These are phyloP conservation scores for Engystomops pustulosus DNA, from an alignment of 2,113 vertebrate species.

Conservation along the genomic window DNA sequence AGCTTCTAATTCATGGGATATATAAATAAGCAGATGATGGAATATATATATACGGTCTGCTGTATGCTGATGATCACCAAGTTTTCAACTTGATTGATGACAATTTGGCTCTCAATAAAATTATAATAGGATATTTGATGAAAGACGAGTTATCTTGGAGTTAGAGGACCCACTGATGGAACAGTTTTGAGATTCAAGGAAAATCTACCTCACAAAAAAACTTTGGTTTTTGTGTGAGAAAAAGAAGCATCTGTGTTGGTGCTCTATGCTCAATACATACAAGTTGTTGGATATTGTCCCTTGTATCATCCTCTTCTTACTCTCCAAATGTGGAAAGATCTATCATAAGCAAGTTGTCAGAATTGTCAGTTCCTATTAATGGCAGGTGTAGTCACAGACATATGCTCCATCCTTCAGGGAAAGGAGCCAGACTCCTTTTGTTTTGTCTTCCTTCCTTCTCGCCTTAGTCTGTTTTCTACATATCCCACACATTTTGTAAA, in stretches of 20 bases:
- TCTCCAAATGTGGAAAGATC: constrained; percentile 2
- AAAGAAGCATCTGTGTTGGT: too few relatives aligned
- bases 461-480: constrained; percentile 38
- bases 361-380: constrained; percentile 52
- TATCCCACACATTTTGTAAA: constrained; percentile 46
- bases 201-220: too few relatives aligned
- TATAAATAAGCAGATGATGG: background rate
- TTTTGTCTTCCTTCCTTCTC: constrained; percentile 31
- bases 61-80: too few relatives aligned
- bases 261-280: background rate
- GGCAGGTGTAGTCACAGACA: constrained; percentile 30
- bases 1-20: background rate
- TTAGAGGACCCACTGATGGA: too few relatives aligned
- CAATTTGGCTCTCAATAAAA: too few relatives aligned
- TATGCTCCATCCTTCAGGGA: constrained; percentile 39
- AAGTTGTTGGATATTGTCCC: background rate
- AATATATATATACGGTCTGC: too few relatives aligned
- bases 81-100: too few relatives aligned
- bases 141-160: too few relatives aligned
- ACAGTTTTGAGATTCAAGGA: too few relatives aligned
- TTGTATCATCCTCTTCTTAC: constrained; percentile 12
- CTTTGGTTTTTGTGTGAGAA: too few relatives aligned
- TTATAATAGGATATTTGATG: too few relatives aligned
- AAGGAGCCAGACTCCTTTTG: background rate
- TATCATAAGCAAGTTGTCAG: constrained; percentile 22